Percentiles rank a stretch among this genome's conserved stretches.
Conservation (phyloP, 2,888 invertebrate species). For the Lypha dubia region DNA sequence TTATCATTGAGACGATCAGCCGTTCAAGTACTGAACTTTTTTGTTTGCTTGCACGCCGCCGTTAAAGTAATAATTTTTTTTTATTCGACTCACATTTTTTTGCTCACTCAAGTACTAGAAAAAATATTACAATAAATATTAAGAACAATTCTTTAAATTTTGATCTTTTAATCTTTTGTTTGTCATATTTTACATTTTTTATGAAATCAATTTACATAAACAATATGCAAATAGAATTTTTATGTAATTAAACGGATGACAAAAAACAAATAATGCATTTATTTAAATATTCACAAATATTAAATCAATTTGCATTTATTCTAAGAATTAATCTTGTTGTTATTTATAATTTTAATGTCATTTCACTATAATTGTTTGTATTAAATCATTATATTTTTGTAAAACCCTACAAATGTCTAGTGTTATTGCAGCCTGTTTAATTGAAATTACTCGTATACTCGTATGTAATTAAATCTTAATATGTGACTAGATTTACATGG, state of each 20-base stretch:
- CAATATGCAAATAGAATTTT: constrained; percentile 32
- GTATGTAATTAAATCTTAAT: constrained; percentile 63
- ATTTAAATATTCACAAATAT: constrained; percentile 27
- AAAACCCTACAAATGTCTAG: constrained; percentile 1
- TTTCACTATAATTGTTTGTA: not conserved
- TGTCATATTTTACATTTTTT: not conserved
- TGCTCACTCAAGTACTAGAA: too few species aligned
- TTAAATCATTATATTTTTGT: constrained; percentile 28
- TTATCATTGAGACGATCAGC: too few species aligned
- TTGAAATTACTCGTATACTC: too few species aligned
- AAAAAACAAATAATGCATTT: not conserved
- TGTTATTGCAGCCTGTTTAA: constrained; percentile 52
- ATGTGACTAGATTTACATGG: constrained; percentile 48
- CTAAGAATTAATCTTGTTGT: constrained; percentile 2
- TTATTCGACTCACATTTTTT: too few species aligned
- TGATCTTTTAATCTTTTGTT: constrained; percentile 36
- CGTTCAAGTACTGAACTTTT: too few species aligned
- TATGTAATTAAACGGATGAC: not conserved
- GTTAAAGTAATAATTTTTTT: too few species aligned
- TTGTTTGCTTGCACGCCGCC: too few species aligned
- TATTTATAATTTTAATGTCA: not conserved
- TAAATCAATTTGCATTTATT: constrained; percentile 28
- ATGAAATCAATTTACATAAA: constrained; percentile 14
- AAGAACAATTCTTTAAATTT: too few species aligned
- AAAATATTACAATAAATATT: too few species aligned